Base-by-base conservation (phyloP, 2,113 vertebrate species). In the Silurus asotus region DNA sequence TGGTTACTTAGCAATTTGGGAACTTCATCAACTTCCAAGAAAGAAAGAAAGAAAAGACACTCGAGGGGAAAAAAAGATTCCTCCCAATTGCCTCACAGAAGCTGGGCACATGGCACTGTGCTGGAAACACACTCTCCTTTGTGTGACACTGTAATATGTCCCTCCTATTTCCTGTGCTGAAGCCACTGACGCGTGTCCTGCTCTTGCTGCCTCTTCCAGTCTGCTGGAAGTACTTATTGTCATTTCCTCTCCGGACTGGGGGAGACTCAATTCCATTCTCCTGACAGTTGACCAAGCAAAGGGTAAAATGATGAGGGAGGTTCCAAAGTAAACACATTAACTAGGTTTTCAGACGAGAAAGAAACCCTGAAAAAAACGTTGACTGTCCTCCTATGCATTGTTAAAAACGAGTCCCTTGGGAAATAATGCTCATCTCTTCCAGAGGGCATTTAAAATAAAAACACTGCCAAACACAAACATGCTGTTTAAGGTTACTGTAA, bases 111-210 rank as follows among this genome's bases (percentile, higher is more conserved):
- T 37, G 59, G 59, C 84, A 81, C 56, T 69, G 84, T 83, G 51
- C 80, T 83, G 67, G 45, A 88, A 89, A 91, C 87, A 89, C 90
- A 88, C 80, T 56, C 84, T 84, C 76, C 87, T 89, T 91, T 88
- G 83, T 90, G 77, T 45, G 53, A 88, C 85, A 75, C 77, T 85
- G 84, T 88, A 84, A 82, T 78, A 84, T 84, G 88, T 88, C 84
- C 84, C 88, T 88, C 86, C 90, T 88, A 88, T 89, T 91, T 90
- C 89, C 90, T 90, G 72, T 88, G 84, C 78, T 82, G 83, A 89
- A 88, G 86, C 84, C 83, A 83, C 76, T 84, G 84, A 86, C 45
- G 84, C 72, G 61, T 90, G 76, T 84, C 84, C 65, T 82, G 81
- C 79, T 67, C 79, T 74, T 61, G 51, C 77, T 72, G 82, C 85